Conservation (phyloP, 2,113 vertebrate species). For the Nyctibius bracteatus region DNA sequence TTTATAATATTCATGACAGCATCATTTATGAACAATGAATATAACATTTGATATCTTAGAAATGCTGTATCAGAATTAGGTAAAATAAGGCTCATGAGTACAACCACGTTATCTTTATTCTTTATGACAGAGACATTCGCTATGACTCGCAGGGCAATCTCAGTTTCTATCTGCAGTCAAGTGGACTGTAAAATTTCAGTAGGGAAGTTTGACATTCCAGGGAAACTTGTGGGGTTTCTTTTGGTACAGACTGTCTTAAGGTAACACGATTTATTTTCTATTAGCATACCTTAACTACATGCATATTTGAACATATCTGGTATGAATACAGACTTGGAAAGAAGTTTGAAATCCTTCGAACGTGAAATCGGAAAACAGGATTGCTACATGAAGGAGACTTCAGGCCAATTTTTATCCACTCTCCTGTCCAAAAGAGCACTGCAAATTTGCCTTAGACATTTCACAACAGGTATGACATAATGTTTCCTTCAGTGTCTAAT, state of each 20-base stretch:
- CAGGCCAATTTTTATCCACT: background rate
- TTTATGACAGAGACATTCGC: background rate
- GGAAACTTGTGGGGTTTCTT: accelerated
- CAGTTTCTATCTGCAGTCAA: background rate
- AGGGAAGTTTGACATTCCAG: background rate
- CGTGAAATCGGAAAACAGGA: background rate
- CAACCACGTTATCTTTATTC: background rate
- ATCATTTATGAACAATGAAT: background rate
- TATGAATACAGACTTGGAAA: background rate
- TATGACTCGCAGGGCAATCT: background rate
- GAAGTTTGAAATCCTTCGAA: background rate
- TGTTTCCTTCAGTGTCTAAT: background rate
- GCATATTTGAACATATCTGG: background rate
- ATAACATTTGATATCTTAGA: background rate
- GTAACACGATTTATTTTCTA: background rate
- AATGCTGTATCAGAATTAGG: background rate
- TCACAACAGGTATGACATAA: background rate
- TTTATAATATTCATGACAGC: background rate
- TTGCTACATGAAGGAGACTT: background rate
- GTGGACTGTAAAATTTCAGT: background rate
- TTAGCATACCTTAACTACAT: background rate
- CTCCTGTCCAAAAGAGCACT: background rate
- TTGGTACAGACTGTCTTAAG: background rate
- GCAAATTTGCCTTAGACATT: background rate
- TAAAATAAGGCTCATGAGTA: background rate